Percentiles rank a stretch among this genome's conserved stretches.
These are phyloP conservation scores for Platorchestia sp. DNA, from an alignment of 1,140 invertebrate species.

Conservation along the genomic window DNA sequence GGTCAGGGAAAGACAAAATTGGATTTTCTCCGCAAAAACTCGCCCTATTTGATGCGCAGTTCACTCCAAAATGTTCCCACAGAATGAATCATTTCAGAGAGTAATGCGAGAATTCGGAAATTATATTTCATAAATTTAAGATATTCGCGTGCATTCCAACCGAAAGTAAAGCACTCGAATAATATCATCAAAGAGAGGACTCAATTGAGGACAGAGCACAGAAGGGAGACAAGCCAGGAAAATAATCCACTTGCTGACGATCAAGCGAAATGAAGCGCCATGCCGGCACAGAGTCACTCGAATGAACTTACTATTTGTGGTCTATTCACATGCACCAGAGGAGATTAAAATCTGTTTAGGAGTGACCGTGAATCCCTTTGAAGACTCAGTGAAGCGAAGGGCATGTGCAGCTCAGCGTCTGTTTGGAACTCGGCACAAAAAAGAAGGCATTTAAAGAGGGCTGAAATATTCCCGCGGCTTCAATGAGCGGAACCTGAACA, in stretches of 20 bases:
- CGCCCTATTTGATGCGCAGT: background rate
- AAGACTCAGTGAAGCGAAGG: constrained; percentile 31
- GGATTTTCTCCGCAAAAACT: background rate
- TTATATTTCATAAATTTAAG: background rate
- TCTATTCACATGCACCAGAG: constrained; percentile 39
- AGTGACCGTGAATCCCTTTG: constrained; percentile 52
- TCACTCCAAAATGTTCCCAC: background rate
- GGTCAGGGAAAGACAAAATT: background rate
- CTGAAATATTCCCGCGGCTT: constrained; percentile 6
- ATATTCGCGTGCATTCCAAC: background rate
- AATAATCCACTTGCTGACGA: constrained; percentile 44
- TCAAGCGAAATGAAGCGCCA: constrained; percentile 41
- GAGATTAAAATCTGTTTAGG: constrained; percentile 52
- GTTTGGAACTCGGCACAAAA: constrained; percentile 22
- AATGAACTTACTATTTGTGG: constrained; percentile 45
- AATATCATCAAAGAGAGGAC: constrained; percentile 4
- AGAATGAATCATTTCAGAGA: background rate
- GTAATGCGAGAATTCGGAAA: background rate
- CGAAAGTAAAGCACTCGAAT: background rate
- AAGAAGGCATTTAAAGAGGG: constrained; percentile 35
- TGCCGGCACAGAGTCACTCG: constrained; percentile 15
- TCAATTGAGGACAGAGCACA: background rate
- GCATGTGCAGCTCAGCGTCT: constrained; percentile 40
- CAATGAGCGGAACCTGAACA: background rate
- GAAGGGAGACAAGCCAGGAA: constrained; percentile 26